phyloP scores from a whole-genome alignment of 1,140 invertebrate species.

The Anastrepha obliqua region DNA sequence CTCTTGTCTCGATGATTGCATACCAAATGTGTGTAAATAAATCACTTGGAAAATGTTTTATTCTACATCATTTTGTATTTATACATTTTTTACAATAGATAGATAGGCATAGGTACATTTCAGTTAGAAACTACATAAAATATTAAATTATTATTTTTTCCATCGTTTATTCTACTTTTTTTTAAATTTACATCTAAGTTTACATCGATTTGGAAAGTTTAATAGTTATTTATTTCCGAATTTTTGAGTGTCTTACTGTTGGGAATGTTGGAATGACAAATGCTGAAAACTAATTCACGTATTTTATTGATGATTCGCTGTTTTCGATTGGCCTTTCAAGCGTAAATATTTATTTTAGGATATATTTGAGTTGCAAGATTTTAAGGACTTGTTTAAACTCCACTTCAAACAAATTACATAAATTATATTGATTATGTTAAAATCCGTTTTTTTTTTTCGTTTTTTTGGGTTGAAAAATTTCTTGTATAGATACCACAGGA shows the following conservation, averaged over 20 bases:
- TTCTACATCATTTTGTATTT: constrained; percentile 19
- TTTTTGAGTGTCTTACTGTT: background rate
- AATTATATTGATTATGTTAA: too few species aligned
- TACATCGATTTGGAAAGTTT: background rate
- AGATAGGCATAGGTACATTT: constrained; percentile 16
- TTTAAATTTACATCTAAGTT: background rate
- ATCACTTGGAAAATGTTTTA: background rate
- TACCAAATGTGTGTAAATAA: too few species aligned
- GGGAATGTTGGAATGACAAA: constrained; percentile 17
- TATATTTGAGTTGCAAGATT: too few species aligned
- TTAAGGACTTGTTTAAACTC: too few species aligned
- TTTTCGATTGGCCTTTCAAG: too few species aligned
- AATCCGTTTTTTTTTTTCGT: too few species aligned
- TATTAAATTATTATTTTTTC: background rate
- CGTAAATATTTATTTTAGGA: too few species aligned
- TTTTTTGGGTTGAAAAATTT: too few species aligned
- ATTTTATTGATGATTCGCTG: too few species aligned
- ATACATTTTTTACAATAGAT: constrained; percentile 13
- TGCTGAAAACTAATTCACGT: background rate
- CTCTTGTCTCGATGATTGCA: too few species aligned
- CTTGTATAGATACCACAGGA: too few species aligned
- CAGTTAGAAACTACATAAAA: constrained; percentile 24
- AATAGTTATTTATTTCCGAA: background rate
- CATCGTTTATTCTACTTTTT: background rate
- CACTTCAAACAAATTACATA: too few species aligned